Base-by-base conservation (phyloP, 2,888 invertebrate genomes). In the Matsumyia berberina region DNA sequence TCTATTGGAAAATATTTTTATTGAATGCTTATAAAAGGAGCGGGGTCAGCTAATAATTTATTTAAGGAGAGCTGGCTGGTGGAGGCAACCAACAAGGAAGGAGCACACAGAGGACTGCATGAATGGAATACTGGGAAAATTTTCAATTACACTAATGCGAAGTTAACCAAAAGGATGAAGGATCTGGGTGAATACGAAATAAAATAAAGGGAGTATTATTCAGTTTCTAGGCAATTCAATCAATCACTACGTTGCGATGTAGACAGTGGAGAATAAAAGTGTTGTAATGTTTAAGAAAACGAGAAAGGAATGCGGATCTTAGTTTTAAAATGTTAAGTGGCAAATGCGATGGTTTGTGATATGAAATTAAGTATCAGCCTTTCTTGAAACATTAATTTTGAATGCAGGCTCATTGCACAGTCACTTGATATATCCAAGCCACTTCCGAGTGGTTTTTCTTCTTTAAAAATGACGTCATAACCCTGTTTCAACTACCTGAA, bases 111-210 rank as follows among this genome's bases (percentile, higher is more conserved):
- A 62, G 60, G 46, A 72, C 49, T 60, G 53, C 53, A 53, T 77
- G 72, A 78, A 72, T 78, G 83, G 83, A 78, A 69, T 79, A 62
- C 62, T 67, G 79, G 62, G 67, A 35, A 51, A 57, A 64, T 69
- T 74, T 85, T 66, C 85, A 85, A 85, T 85, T 85, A 85, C 80
- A 70, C 76, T 80, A 85, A 85, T 83, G 78, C 57, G 73, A 83
- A 83, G 83, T 83, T 83, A 83, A 83, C 79, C 83, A 79, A 83
- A 79, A 74, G 73, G 57, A 79, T 80, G 60, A 80, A 80, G 66
- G 64, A 70, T 64, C 57, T 57, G 42, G 55, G 17, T 64, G 64
- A 51, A 57, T 64, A 12, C 7, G 57, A 58, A 70, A 66, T 64
- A 64, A 60, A 62, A 64, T 64, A 37, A 51, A 72, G 9, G 39